Conservation (phyloP, 2,797 vertebrate genomes). For the Alauda arvensis region DNA sequence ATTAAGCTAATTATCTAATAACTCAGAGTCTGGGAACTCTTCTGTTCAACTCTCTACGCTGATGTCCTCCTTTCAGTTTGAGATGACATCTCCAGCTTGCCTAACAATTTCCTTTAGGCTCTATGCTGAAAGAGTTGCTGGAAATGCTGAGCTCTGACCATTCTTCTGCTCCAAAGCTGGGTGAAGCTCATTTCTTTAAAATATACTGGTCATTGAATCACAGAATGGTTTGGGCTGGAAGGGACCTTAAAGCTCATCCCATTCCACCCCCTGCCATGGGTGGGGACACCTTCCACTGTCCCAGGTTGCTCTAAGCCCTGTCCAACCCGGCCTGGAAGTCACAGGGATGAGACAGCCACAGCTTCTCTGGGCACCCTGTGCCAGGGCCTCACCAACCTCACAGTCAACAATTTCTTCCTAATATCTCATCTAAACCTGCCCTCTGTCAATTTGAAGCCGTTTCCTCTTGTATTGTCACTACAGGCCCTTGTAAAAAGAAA, state of each 20-base stretch:
- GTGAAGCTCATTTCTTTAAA: neutral
- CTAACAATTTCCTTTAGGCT: neutral
- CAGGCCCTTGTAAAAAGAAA: neutral
- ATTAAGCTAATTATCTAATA: neutral
- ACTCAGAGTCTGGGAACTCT: neutral
- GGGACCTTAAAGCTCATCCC: neutral
- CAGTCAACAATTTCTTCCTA: neutral
- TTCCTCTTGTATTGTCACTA: neutral
- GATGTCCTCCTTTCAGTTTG: neutral
- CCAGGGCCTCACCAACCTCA: neutral
- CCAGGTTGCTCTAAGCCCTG: fast-evolving
- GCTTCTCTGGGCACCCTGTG: neutral
- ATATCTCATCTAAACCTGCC: neutral
- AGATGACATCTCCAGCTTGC: neutral
- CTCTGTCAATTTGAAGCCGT: neutral
- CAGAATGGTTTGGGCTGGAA: neutral
- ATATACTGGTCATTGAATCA: neutral
- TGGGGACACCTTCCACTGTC: neutral
- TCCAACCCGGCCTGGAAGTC: neutral
- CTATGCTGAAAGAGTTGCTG: neutral
- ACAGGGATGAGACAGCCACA: neutral
- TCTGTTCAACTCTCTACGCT: neutral
- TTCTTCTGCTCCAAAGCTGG: neutral
- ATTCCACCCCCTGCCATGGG: fast-evolving
- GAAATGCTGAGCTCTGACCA: fast-evolving